Base-by-base conservation (phyloP, 2,888 invertebrate genomes). In the Macrosiphum euphorbiae region DNA sequence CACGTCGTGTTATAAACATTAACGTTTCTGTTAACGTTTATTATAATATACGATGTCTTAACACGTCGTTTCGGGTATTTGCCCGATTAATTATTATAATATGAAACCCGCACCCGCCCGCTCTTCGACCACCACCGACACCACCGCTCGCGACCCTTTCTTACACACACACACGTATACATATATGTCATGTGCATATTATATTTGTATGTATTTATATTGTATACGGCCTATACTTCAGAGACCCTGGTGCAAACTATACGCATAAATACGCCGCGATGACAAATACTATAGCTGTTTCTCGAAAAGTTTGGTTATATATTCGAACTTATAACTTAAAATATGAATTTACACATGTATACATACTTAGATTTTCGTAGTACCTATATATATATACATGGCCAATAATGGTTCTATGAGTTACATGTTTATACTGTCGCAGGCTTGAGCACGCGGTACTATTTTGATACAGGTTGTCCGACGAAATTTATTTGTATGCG, bases 21-120 rank as follows among this genome's bases (percentile, higher is more conserved):
- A 55, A 85, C 58, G 35, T 87, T 91, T 92, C 58, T 92, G 47
- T 87, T 67, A 67, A 92, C 92, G 61, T 87, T 67, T 61, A 44
- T 86, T 61, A 47, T 55, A 50, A 78, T 55, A 44, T 28, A 52
- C 88, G 88, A 88, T 78, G 92, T 78, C 88, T 92, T 78, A 92
- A 92, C 92, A 88, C 92, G 92, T 92, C 92, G 92, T 92, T 92
- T 92, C 67, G 92, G 47, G 47, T 50, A 50, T 87, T 87, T 88
- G 28, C 78, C n/a, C 88, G 92, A 78, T 92, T 92, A 88, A 92
- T 92, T 88, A 92, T 88, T 61, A 87, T 67, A 50, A 87, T 61
- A 55, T 26, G 88, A 92, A 88, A 88, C 92, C 50, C n/a, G n/a
- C n/a, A 10, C 92, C 44, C 91, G 44, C 85, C 41, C 24, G 4